These are phyloP conservation scores for Antitype chi DNA, from an alignment of 2,888 invertebrate species.

Conservation along the genomic window DNA sequence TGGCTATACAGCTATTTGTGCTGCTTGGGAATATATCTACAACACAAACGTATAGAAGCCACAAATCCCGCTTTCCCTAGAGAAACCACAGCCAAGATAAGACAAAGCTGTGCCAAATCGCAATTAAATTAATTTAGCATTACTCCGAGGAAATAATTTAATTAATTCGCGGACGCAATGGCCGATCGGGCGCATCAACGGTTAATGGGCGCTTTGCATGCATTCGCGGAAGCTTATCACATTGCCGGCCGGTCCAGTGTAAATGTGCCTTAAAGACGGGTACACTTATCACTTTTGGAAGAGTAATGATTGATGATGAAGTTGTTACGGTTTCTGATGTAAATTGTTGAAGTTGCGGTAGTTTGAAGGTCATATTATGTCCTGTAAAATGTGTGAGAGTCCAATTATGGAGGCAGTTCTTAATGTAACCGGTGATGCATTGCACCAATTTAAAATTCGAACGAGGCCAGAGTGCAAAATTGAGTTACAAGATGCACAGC, in stretches of 20 bases:
- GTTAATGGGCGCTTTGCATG: constrained; percentile 68
- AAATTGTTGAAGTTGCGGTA: not conserved
- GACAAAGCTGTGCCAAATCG: constrained; percentile 55
- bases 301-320: constrained; percentile 57
- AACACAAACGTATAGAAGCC: constrained; percentile 10
- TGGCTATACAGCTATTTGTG: too few relatives aligned
- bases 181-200: constrained; percentile 57
- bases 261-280: constrained; percentile 41
- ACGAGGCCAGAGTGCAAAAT: not conserved
- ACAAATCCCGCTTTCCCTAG: constrained; percentile 51
- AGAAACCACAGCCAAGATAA: constrained; percentile 51
- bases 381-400: not conserved
- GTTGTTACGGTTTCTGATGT: not conserved
- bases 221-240: constrained; percentile 67
- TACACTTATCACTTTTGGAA: constrained; percentile 45
- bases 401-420: not conserved
- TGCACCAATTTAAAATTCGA: not conserved
- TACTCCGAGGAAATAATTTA: constrained; percentile 61
- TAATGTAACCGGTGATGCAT: not conserved
- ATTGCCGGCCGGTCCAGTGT: constrained; percentile 45
- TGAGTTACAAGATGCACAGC: not conserved
- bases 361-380: not conserved
- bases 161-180: constrained; percentile 65
- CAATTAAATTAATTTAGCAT: constrained; percentile 58
- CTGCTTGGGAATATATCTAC: too few relatives aligned